Conservation (phyloP, 1,140 invertebrate genomes). For the Cryptotermes secundus region DNA sequence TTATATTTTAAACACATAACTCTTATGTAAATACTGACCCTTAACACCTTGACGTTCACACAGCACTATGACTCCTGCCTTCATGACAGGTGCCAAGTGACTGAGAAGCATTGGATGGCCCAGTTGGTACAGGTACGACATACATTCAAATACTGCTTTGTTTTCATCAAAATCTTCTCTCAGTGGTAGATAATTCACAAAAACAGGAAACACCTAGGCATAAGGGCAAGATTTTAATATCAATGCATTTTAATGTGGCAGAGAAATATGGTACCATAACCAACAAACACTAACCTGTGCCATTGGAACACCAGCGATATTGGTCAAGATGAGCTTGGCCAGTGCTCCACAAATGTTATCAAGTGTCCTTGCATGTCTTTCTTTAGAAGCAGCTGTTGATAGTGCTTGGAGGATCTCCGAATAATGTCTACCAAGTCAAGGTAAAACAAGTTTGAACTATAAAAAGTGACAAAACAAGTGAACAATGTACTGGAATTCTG, state of each 20-base stretch:
- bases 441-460: constrained; percentile 33
- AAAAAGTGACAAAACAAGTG: neutral
- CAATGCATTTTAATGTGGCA: too few species aligned
- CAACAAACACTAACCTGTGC: constrained; percentile 53
- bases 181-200: constrained; percentile 69
- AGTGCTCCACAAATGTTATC: constrained; percentile 80
- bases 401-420: constrained; percentile 63
- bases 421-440: constrained; percentile 55
- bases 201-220: constrained; percentile 66
- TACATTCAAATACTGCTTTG: constrained; percentile 65
- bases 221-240: constrained; percentile 21
- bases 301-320: constrained; percentile 62
- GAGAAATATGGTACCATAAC: neutral
- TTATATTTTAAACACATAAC: too few species aligned
- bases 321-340: constrained; percentile 68
- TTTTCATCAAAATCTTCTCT: constrained; percentile 76
- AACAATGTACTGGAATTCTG: neutral
- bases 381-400: constrained; percentile 61
- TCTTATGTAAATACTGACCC: constrained; percentile 42
- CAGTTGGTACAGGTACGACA: constrained; percentile 61
- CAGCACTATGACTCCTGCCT: constrained; percentile 53
- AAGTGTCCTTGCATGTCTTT: constrained; percentile 59
- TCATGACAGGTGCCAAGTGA: constrained; percentile 56
- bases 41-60: constrained; percentile 53
- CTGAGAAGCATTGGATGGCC: constrained; percentile 54